Percentiles rank a stretch among this genome's conserved stretches.
phyloP scores from a whole-genome alignment of 2,797 vertebrate genomes.

The Ispidina picta region DNA sequence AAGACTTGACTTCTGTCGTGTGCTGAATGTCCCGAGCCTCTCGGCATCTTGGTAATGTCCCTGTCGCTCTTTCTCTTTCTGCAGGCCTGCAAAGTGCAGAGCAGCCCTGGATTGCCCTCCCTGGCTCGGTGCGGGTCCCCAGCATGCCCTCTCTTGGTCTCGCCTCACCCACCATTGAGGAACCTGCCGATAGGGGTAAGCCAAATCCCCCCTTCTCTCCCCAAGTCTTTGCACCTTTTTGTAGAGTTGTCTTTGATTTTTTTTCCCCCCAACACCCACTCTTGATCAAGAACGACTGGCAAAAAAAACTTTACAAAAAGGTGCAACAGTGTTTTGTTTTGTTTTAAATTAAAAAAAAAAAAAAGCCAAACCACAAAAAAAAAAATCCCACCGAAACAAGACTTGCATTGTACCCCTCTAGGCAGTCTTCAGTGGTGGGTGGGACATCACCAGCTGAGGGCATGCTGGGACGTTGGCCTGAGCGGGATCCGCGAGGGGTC shows the following conservation, averaged over 20 bases:
- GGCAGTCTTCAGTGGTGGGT: conserved; percentile 74
- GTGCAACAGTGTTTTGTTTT: conserved; percentile 5
- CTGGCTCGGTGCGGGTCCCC: conserved; percentile 74
- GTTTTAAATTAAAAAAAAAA: not conserved
- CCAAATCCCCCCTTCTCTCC: conserved; percentile 31
- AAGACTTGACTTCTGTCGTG: not conserved
- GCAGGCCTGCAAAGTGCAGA: conserved; percentile 79
- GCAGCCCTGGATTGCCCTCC: conserved; percentile 74
- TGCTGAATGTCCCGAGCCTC: not conserved
- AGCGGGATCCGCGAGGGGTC: conserved; percentile 61
- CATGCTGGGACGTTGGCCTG: conserved; percentile 66
- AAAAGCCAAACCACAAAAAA: not conserved
- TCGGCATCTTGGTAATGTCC: not conserved
- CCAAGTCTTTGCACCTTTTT: conserved; percentile 54
- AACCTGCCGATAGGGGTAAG: conserved; percentile 78
- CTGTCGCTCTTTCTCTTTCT: conserved; percentile 63
- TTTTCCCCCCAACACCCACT: not conserved
- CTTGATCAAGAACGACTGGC: conserved; percentile 47
- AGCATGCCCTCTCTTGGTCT: conserved; percentile 73
- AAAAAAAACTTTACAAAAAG: conserved; percentile 59
- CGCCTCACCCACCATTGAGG: conserved; percentile 76
- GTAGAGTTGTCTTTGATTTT: conserved; percentile 39
- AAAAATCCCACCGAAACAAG: conserved; percentile 20
- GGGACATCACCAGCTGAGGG: conserved; percentile 73
- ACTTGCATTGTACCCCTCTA: conserved; percentile 64